Evolutionary conservation across 2,113 vertebrate genomes (phyloP), one percentile per base, ranked within the genome.

Genomic region (Megatriorchis doriae): DNA sequence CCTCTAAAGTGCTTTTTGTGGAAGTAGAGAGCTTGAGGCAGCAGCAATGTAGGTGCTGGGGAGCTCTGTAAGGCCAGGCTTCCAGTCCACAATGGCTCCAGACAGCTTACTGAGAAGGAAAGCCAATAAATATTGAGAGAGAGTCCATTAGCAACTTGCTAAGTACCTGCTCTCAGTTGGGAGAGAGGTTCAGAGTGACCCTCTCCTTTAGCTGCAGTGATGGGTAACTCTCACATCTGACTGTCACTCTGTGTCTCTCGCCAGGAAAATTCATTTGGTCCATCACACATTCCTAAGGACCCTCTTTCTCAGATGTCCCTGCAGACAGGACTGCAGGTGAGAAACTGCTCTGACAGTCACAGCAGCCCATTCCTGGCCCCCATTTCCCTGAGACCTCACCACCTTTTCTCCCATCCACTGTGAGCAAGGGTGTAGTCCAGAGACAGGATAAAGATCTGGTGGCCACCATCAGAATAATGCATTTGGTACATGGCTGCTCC

Each of bases 381-480:
- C 34, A 6, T 21, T 59, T 38, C 17, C 56, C 56, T 11, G 16
- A 55, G 23, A 21, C 5, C 32, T 87, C 45, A 25, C 11, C n/a
- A 50, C 17, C 29, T 71, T 81, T 74, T 50, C 47, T 90, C 16
- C 20, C 7, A 50, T 3, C 11, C 53, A 10, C 36, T 38, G 13
- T 11, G 13, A 84, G 23, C 26, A 67, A 23, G 19, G 6, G 2
- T 16, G 14, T 34, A 63, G 27, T 61, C 26, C 67, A 81, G 53
- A 77, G 55, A 20, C 5, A 93, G 56, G 47, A 91, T 27, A 67
- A 88, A 79, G 42, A 52, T 22, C 40, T 81, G 68, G 58, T 55
- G 38, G 23, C 14, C 61, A 50, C 42, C 55, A 72, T 2, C 0
- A 0, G 10, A 63, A 63, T 13, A 58, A 58, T 5, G 7, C 1